Evolutionary conservation across 2,797 vertebrate genomes (phyloP).

Genomic region (Selene dorsalis): DNA sequence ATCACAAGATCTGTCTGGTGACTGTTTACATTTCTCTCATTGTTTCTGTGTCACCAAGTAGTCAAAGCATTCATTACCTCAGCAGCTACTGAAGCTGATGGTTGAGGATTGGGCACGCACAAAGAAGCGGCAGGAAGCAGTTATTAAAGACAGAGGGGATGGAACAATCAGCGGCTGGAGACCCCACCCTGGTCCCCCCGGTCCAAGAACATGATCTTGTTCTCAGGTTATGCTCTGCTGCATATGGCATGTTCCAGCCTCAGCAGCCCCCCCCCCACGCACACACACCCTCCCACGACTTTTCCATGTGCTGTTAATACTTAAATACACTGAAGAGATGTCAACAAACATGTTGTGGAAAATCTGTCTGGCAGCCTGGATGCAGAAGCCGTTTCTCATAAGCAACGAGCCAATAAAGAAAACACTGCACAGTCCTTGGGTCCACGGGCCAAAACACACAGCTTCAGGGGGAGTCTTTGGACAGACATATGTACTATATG

Average conservation of each 20-base stretch:
- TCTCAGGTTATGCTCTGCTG: constrained; percentile 17
- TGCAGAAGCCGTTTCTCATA: constrained; percentile 38
- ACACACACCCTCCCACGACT: constrained; percentile 21
- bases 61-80: constrained; percentile 71
- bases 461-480: constrained; percentile 36
- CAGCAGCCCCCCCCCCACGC: too few relatives aligned
- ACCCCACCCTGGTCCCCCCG: constrained; percentile 58
- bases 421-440: constrained; percentile 3
- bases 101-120: constrained; percentile 30
- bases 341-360: constrained; percentile 58
- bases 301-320: constrained; percentile 32
- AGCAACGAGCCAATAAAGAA: constrained; percentile 32
- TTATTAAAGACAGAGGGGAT: constrained; percentile 55
- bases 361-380: constrained; percentile 22
- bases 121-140: constrained; percentile 62
- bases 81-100: constrained; percentile 60
- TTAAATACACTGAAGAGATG: constrained; percentile 11
- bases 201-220: constrained; percentile 42
- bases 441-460: constrained; percentile 30
- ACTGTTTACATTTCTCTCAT: constrained; percentile 82
- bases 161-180: constrained; percentile 64
- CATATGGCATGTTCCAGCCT: constrained; percentile 1
- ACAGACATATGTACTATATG: constrained; percentile 10
- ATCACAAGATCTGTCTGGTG: constrained; percentile 60
- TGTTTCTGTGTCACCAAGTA: constrained; percentile 74